These are phyloP conservation scores for Pungitius pungitius DNA, from an alignment of 2,113 vertebrate genomes.

Conservation along the genomic window DNA sequence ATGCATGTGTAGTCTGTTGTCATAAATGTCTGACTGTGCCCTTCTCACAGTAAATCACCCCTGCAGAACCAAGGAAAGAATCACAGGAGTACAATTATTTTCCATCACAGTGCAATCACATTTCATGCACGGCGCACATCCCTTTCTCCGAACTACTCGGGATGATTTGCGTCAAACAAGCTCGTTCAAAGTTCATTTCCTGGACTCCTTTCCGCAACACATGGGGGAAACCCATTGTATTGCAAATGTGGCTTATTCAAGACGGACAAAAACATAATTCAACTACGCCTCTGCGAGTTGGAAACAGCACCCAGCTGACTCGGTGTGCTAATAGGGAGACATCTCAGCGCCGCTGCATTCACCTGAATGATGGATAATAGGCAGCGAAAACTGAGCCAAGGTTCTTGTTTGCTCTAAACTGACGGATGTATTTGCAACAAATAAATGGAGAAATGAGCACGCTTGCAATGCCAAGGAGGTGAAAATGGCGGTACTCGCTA, in stretches of 20 bases:
- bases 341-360: constrained; percentile 30
- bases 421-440: constrained; percentile 28
- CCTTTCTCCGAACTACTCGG: constrained; percentile 49
- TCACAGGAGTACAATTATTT: constrained; percentile 34
- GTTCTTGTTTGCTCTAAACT: constrained; percentile 38
- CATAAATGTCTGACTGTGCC: not conserved
- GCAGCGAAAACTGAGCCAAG: constrained; percentile 23
- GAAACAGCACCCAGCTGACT: constrained; percentile 59
- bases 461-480: not conserved
- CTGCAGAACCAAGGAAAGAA: constrained; percentile 30
- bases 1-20: constrained; percentile 5
- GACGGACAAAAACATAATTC: constrained; percentile 10
- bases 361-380: constrained; percentile 39
- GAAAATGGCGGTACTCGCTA: not conserved
- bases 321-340: constrained; percentile 38
- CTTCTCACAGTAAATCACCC: constrained; percentile 48
- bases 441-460: constrained; percentile 17
- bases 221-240: constrained; percentile 36
- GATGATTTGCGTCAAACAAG: constrained; percentile 63
- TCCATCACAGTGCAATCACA: constrained; percentile 32
- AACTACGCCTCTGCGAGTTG: constrained; percentile 15
- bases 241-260: constrained; percentile 45
- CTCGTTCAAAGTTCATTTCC: constrained; percentile 68
- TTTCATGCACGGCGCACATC: constrained; percentile 60
- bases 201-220: constrained; percentile 46